phyloP scores from a whole-genome alignment of 1,140 invertebrate species.

The Micrasema minimum region DNA sequence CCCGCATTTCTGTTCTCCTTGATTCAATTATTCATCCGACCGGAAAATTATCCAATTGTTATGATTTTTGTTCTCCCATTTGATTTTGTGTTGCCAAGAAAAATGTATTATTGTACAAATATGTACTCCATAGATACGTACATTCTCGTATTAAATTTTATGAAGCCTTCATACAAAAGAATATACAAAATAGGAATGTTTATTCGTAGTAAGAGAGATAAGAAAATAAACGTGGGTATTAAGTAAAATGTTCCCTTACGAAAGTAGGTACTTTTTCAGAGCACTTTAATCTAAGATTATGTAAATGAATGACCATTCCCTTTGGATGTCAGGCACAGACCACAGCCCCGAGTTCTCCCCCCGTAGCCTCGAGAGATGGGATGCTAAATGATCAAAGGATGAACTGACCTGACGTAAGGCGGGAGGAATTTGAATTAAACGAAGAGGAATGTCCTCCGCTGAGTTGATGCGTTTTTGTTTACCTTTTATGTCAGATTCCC shows the following conservation, averaged over 20 bases:
- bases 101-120: constrained; percentile 10
- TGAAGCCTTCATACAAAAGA: not conserved
- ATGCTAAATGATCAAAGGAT: constrained; percentile 52
- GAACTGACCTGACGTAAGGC: constrained; percentile 42
- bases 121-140: not conserved
- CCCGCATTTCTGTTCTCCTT: constrained; percentile 46
- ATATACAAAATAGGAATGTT: constrained; percentile 5
- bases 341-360: not conserved
- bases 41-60: constrained; percentile 55
- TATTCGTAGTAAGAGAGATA: constrained; percentile 4
- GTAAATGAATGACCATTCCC: constrained; percentile 25
- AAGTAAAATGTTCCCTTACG: too few species aligned
- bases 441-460: constrained; percentile 31
- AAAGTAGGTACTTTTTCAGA: too few species aligned
- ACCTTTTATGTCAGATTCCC: constrained; percentile 30
- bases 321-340: constrained; percentile 27
- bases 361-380: not conserved
- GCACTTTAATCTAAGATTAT: constrained; percentile 33
- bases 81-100: constrained; percentile 39
- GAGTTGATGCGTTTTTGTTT: constrained; percentile 32
- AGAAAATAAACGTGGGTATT: not conserved
- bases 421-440: constrained; percentile 50
- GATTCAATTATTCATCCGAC: constrained; percentile 54
- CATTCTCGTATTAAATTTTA: constrained; percentile 3
- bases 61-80: constrained; percentile 53